These are phyloP conservation scores for Nymphicus hollandicus DNA, from an alignment of 2,113 vertebrate species.

Conservation along the genomic window DNA sequence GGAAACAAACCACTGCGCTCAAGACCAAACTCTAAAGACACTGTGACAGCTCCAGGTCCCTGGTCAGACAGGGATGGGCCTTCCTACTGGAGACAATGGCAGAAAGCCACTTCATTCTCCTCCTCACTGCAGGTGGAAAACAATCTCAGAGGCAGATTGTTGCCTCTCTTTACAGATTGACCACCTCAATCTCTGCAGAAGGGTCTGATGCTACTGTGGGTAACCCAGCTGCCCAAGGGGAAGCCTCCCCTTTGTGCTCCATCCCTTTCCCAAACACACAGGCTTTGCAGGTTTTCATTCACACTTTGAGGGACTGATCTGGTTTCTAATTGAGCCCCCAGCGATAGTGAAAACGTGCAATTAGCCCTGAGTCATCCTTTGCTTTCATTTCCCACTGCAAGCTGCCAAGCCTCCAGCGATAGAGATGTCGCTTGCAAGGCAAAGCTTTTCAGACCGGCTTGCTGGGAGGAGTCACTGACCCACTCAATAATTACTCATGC, in stretches of 20 bases:
- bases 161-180: neutral
- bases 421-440: slow-evolving; percentile 33
- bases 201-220: neutral
- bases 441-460: neutral
- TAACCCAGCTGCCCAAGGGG: neutral
- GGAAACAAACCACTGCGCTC: neutral
- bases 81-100: neutral
- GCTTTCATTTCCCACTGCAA: neutral
- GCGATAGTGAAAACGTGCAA: neutral
- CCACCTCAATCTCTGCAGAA: neutral
- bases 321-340: neutral
- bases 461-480: slow-evolving; percentile 60
- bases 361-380: slow-evolving; percentile 53
- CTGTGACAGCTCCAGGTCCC: neutral
- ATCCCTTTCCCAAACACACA: neutral
- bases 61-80: neutral
- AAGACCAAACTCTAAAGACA: neutral
- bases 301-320: neutral
- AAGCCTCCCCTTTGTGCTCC: neutral
- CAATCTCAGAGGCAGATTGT: fast-evolving
- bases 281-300: neutral
- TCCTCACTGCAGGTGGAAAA: neutral
- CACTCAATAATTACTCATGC: slow-evolving; percentile 57
- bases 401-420: slow-evolving; percentile 13
- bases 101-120: neutral